A percentile compares a stretch with the other conserved stretches of the same genome.
phyloP scores from a whole-genome alignment of 1,140 invertebrate species.

The Neodiprion lecontei region DNA sequence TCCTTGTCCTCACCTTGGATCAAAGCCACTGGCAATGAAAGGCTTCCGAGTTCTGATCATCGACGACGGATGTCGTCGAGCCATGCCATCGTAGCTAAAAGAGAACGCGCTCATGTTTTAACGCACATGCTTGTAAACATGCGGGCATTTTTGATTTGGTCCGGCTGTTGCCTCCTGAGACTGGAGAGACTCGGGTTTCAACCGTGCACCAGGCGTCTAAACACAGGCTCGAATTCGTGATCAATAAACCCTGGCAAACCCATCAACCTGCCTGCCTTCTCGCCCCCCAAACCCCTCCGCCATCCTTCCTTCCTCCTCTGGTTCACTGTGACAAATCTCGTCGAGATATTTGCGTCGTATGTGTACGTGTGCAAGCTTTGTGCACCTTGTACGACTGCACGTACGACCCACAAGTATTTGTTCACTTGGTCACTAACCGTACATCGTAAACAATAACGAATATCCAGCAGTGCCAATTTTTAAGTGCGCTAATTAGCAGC shows the following conservation, averaged over 20 bases:
- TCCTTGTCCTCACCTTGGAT: not conserved
- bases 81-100: not conserved
- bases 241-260: not conserved
- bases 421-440: too few species aligned
- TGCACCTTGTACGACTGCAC: not conserved
- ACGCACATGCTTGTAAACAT: not conserved
- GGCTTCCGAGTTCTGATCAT: not conserved
- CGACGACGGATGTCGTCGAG: not conserved
- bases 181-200: not conserved
- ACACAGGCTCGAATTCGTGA: not conserved
- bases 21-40: not conserved
- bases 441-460: too few species aligned
- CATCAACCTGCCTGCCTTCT: not conserved
- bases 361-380: not conserved
- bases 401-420: too few species aligned
- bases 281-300: not conserved
- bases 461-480: too few species aligned
- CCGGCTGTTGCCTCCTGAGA: slow-evolving; percentile 1
- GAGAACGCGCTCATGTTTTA: not conserved
- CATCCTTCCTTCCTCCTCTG: not conserved
- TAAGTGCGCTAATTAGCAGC: too few species aligned
- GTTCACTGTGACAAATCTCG: not conserved
- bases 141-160: not conserved
- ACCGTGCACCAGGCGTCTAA: not conserved
- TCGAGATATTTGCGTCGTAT: not conserved